Evolutionary conservation across 2,888 invertebrate species (phyloP).

Genomic region (Chesias legatella): DNA sequence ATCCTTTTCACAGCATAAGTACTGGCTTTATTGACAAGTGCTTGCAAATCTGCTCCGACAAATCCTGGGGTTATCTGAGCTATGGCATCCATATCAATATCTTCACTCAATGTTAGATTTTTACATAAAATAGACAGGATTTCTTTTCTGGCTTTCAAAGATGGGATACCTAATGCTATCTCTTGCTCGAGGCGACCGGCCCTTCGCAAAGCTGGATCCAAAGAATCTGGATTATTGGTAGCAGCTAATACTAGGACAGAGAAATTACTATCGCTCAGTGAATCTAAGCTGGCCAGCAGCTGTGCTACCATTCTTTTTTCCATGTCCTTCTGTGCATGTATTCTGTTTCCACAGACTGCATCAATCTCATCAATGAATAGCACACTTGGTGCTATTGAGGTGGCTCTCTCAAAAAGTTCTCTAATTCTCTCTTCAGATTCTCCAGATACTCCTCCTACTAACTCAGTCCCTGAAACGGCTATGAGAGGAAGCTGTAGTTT

Average conservation of each 20-base stretch:
- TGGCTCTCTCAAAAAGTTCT: constrained; percentile 93
- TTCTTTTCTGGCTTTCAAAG: constrained; percentile 88
- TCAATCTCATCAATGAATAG: constrained; percentile 98
- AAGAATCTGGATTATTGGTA: constrained; percentile 94
- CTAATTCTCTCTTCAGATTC: constrained; percentile 97
- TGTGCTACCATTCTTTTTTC: constrained; percentile 97
- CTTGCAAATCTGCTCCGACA: constrained; percentile 96
- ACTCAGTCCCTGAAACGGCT: constrained; percentile 93
- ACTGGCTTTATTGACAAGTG: constrained; percentile 92
- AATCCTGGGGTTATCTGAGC: constrained; percentile 96
- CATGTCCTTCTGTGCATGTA: constrained; percentile 96
- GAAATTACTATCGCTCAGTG: constrained; percentile 79
- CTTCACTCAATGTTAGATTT: constrained; percentile 83
- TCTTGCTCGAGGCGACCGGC: constrained; percentile 97
- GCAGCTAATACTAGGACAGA: constrained; percentile 95
- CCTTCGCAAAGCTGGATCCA: constrained; percentile 95
- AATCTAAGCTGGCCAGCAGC: constrained; percentile 93
- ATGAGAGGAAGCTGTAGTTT: constrained; percentile 92
- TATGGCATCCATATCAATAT: constrained; percentile 86
- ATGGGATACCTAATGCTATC: constrained; percentile 95
- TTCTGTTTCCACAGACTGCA: constrained; percentile 94
- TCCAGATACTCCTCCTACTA: constrained; percentile 96
- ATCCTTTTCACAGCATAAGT: constrained; percentile 89
- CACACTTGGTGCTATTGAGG: constrained; percentile 87
- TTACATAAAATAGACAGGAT: constrained; percentile 88